These are phyloP conservation scores for Morpho achilles DNA, from an alignment of 2,888 invertebrate genomes.

Conservation along the genomic window DNA sequence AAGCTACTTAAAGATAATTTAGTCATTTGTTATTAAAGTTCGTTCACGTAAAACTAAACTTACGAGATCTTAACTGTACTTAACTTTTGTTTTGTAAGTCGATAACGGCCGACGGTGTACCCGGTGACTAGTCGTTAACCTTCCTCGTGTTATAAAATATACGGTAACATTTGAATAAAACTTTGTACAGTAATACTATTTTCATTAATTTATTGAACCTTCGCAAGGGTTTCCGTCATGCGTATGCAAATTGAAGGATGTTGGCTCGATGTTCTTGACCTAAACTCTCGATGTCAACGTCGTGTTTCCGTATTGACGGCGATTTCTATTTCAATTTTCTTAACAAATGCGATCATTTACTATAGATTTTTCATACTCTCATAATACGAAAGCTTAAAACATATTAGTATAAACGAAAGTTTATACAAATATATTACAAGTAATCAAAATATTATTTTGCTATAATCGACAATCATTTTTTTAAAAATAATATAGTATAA, in stretches of 20 bases:
- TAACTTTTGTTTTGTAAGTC: constrained; percentile 5
- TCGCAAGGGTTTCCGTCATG: constrained; percentile 44
- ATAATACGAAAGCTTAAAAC: neutral
- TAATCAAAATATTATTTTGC: too few species aligned
- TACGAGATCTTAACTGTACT: constrained; percentile 15
- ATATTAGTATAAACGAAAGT: too few species aligned
- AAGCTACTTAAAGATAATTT: neutral
- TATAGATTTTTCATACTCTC: neutral
- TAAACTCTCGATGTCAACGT: constrained; percentile 37
- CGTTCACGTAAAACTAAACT: constrained; percentile 14
- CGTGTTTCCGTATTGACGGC: constrained; percentile 14
- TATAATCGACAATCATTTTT: too few species aligned
- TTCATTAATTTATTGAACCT: constrained; percentile 29
- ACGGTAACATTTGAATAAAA: constrained; percentile 22
- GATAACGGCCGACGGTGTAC: constrained; percentile 8
- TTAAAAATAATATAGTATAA: too few species aligned
- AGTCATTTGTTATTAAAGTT: neutral
- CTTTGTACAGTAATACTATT: constrained; percentile 15
- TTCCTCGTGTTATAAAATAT: constrained; percentile 21
- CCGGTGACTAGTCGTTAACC: constrained; percentile 20
- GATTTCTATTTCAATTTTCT: neutral
- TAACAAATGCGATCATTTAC: neutral
- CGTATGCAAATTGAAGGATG: constrained; percentile 46
- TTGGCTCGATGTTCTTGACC: constrained; percentile 61
- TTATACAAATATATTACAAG: too few species aligned